Base-by-base conservation (phyloP, 2,888 invertebrate genomes). In the Eucera pruinosa region DNA sequence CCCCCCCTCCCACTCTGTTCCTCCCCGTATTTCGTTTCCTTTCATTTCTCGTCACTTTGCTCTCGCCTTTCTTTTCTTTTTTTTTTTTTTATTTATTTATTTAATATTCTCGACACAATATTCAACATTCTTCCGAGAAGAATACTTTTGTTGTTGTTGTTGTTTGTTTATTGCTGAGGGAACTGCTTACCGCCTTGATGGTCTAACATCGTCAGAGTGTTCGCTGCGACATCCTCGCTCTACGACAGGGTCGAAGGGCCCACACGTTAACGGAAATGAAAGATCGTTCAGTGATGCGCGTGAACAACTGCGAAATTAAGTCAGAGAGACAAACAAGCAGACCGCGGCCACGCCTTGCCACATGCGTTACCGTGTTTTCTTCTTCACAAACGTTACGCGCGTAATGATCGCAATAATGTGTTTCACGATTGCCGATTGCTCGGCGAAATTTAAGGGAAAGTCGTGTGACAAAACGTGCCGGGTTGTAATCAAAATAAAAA, bases 161-260 rank as follows among this genome's bases (percentile, higher is more conserved):
- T 74, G 57, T 60, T 71, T 62, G 62, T 67, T 78, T 80, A 79
- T 81, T 82, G 84, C 64, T 81, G 83, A 67, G 74, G 71, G 93
- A 93, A 93, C 84, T 87, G 94, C 97, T 97, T 97, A 97, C 97
- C 97, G 96, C 97, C 97, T 96, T 98, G 98, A 94, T 96, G 96
- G 94, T 96, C 95, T 94, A 98, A 95, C 95, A 96, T 95, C 94
- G 96, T 96, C 94, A 97, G 94, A 93, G 97, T 97, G 94, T 96
- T 96, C 94, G 96, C 96, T 93, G 97, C 98, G 93, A 96, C 95
- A 93, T 98, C 97, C 95, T 97, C 96, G 95, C 97, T 97, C 97
- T 98, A 96, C 94, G 95, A 89, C 93, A 94, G 93, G 85, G 81
- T 85, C 85, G 76, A 89, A 88, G 85, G 87, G 84, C 84, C 87